These are phyloP conservation scores for Nesospiza acunhae DNA, from an alignment of 2,113 vertebrate genomes.

Conservation along the genomic window DNA sequence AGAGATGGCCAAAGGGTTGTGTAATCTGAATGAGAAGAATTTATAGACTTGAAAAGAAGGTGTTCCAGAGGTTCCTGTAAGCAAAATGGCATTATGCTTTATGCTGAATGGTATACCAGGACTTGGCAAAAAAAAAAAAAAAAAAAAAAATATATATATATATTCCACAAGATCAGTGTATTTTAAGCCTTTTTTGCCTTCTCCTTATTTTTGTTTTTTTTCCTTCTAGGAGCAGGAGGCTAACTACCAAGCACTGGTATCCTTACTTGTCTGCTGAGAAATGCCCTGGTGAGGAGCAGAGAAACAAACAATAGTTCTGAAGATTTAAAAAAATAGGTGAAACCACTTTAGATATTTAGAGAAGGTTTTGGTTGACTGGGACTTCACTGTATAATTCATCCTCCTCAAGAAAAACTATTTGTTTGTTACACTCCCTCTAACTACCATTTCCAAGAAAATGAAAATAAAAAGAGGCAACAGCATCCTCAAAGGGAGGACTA, in stretches of 20 bases:
- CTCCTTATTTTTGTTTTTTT: background rate
- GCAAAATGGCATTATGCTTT: background rate
- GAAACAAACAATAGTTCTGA: background rate
- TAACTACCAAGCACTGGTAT: background rate
- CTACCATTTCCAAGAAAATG: constrained; percentile 18
- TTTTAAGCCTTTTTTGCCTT: background rate
- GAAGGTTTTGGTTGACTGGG: background rate
- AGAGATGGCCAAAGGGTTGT: background rate
- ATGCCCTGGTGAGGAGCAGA: background rate
- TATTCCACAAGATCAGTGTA: background rate
- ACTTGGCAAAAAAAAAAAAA: background rate
- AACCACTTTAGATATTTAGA: background rate
- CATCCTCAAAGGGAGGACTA: constrained; percentile 41
- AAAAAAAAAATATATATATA: no score
- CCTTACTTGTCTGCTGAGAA: background rate
- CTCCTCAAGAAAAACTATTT: background rate
- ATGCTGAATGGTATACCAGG: background rate
- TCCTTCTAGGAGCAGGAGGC: background rate
- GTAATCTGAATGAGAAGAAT: background rate
- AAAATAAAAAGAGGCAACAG: background rate
- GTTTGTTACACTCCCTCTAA: background rate
- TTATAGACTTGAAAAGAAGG: background rate
- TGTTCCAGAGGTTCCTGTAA: background rate
- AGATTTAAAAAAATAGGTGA: background rate
- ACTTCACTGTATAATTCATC: background rate